Conservation (phyloP, 2,888 invertebrate genomes). For the Parapristionchus giblindavisi region DNA sequence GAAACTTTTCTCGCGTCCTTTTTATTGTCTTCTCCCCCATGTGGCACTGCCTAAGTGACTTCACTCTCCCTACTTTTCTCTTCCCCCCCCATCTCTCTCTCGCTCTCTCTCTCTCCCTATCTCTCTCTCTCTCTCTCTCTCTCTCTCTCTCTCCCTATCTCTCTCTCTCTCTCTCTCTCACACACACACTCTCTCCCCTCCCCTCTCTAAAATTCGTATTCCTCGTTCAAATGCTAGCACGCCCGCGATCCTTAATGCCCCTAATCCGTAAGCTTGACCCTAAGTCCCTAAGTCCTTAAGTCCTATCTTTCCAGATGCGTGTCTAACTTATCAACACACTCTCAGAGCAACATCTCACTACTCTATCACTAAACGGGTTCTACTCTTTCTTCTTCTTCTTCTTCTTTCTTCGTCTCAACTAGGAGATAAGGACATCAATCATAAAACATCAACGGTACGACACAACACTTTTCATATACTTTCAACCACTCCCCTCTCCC, state of each 20-base stretch:
- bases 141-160: slow-evolving; percentile 20
- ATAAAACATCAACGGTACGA: neutral
- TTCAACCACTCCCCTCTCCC: neutral
- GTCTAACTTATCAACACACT: no score
- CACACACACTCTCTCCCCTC: slow-evolving; percentile 18
- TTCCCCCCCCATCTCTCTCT: slow-evolving; percentile 8
- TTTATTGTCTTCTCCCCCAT: neutral
- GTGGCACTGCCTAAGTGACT: neutral
- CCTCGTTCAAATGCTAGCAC: neutral
- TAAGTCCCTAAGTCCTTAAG: no score
- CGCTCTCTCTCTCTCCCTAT: slow-evolving; percentile 34
- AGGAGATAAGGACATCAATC: neutral
- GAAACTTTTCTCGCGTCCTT: neutral
- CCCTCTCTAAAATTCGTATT: neutral
- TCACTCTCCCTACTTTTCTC: neutral
- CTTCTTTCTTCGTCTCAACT: no score
- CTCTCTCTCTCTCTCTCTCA: neutral
- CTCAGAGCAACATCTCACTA: no score
- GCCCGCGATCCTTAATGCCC: neutral
- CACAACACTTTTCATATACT: neutral
- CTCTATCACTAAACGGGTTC: no score
- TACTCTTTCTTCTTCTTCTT: no score
- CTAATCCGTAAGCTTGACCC: no score
- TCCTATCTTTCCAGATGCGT: no score
- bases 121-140: slow-evolving; percentile 20